phyloP scores from a whole-genome alignment of 2,888 invertebrate genomes.

The Zygaena filipendulae region DNA sequence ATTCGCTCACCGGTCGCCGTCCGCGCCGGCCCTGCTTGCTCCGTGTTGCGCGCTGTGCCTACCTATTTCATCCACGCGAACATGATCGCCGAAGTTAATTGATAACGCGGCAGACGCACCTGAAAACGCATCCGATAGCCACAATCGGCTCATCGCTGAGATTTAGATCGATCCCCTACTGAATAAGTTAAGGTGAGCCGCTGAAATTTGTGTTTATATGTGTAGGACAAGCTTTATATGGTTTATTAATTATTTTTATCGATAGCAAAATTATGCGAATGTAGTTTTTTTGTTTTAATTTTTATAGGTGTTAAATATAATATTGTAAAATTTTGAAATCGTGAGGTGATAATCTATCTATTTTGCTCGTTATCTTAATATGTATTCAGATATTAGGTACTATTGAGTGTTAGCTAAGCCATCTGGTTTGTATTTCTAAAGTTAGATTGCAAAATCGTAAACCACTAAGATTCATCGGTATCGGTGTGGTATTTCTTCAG shows the following conservation, averaged over 20 bases:
- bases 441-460: conserved; percentile 67
- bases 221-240: conserved; percentile 18
- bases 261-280: conserved; percentile 23
- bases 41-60: conserved; percentile 53
- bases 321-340: conserved; percentile 8
- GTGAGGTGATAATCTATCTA: no score
- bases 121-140: conserved; percentile 29
- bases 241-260: conserved; percentile 14
- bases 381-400: conserved; percentile 46
- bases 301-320: conserved; percentile 6
- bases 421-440: conserved; percentile 67
- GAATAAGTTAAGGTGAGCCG: conserved; percentile 24
- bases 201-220: conserved; percentile 1
- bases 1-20: conserved; percentile 59
- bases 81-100: conserved; percentile 51
- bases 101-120: conserved; percentile 42
- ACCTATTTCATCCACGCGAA: conserved; percentile 49
- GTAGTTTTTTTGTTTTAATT: conserved; percentile 13
- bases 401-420: conserved; percentile 57
- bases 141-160: conserved; percentile 20
- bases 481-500: conserved; percentile 37
- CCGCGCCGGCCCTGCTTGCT: conserved; percentile 61
- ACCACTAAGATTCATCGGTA: conserved; percentile 50
- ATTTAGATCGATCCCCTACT: conserved; percentile 29
- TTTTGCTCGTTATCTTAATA: no score